Evolutionary conservation across 2,888 invertebrate genomes (phyloP), one percentile per base, ranked within the genome.

Genomic region (Prostheceraeus crozeri): DNA sequence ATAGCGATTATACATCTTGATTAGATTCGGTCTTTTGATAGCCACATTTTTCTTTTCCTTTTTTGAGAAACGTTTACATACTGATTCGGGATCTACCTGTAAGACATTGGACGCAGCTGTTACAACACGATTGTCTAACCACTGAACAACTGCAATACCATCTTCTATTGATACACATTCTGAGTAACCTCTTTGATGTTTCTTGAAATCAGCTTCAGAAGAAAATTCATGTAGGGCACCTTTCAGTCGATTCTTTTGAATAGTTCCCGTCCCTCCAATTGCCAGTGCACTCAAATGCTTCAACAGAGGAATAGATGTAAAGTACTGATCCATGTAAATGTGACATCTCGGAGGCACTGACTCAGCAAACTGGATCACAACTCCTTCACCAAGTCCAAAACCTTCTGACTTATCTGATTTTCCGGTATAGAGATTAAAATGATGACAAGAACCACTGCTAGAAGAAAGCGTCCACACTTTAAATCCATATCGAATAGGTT

Each of bases 401-500:
- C n/a, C 40, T 4, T 40, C 40, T 10, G 6, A 4, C 19, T 19
- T 40, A 16, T 40, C 14, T 6, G 8, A 8, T 4, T 14, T 19
- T 14, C 40, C 40, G 6, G 40, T 40, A 19, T 40, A 40, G 8
- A 40, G n/a, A 4, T 10, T 19, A 40, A 40, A 40, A 14, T 40
- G 40, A 14, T 40, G 40, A n/a, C 40, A 40, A n/a, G 40, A 6
- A 10, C 51, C 27, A 23, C 6, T 16, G 10, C 23, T 23, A 21
- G 51, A 25, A 23, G n/a, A 25, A 6, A 51, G 51, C 21, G n/a
- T 25, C 51, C 51, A 51, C 8, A 8, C 21, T 51, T 51, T 51
- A 27, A 51, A 51, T 23, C 51, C 19, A 51, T 23, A 51, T 21
- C 51, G 4, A 16, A 51, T 51, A 23, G 51, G 51, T 14, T 51